Evolutionary conservation across 1,140 invertebrate genomes (phyloP).

Genomic region (Neodiprion pinetum): DNA sequence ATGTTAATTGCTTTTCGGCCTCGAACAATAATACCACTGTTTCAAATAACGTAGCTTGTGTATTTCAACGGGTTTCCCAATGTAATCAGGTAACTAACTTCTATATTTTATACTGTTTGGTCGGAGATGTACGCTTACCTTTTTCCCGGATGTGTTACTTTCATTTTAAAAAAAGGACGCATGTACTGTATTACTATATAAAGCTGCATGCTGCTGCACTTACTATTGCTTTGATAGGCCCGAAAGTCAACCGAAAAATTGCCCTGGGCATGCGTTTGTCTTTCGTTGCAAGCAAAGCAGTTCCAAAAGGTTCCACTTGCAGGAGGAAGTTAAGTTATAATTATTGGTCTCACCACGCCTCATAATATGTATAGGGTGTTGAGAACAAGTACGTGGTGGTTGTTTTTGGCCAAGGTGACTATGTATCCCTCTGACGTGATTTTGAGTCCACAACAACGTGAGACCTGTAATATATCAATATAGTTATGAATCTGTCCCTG

Average conservation of each 20-base stretch:
- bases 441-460: slow-evolving; percentile 95
- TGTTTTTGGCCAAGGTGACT: slow-evolving; percentile 97
- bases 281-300: slow-evolving; percentile 46
- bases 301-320: slow-evolving; percentile 37
- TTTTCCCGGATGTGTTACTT: background rate
- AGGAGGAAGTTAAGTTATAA: slow-evolving; percentile 41
- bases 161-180: background rate
- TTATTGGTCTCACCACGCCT: slow-evolving; percentile 56
- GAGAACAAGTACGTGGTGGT: slow-evolving; percentile 95
- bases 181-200: slow-evolving; percentile 37
- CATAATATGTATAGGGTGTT: slow-evolving; percentile 94
- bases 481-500: slow-evolving; percentile 33
- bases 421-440: slow-evolving; percentile 96
- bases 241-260: slow-evolving; percentile 44
- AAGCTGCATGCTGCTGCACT: slow-evolving; percentile 49
- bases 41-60: background rate
- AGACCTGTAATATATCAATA: slow-evolving; percentile 75
- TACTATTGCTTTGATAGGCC: slow-evolving; percentile 59
- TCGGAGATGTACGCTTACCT: background rate
- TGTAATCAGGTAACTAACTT: background rate
- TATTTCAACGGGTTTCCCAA: background rate
- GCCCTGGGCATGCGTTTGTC: slow-evolving; percentile 35
- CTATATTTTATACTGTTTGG: slow-evolving; percentile 3
- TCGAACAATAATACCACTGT: slow-evolving; percentile 3
- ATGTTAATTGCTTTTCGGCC: slow-evolving; percentile 39